phyloP scores from a whole-genome alignment of 2,113 vertebrate species.

The Eubucco bourcierii region DNA sequence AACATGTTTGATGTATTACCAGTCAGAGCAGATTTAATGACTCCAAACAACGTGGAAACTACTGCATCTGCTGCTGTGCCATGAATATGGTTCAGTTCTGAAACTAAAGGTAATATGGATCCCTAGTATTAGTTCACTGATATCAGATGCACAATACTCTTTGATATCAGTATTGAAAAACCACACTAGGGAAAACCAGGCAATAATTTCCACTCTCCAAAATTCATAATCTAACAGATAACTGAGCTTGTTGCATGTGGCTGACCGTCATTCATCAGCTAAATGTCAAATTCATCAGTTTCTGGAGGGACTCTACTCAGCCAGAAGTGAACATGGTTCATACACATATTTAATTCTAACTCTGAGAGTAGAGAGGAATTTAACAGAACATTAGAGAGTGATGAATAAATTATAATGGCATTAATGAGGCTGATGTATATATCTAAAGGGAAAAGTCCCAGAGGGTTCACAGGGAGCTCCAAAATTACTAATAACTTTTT shows the following conservation, averaged over 20 bases:
- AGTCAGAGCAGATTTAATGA: neutral
- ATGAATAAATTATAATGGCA: constrained; percentile 58
- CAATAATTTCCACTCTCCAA: neutral
- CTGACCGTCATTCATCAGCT: neutral
- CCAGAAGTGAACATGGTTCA: constrained; percentile 26
- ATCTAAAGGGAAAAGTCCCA: constrained; percentile 41
- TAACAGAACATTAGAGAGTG: constrained; percentile 50
- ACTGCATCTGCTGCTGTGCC: neutral
- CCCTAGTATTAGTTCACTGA: neutral
- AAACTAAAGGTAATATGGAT: neutral
- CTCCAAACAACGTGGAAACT: neutral
- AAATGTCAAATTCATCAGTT: neutral
- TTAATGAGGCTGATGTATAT: constrained; percentile 37
- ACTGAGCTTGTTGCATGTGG: neutral
- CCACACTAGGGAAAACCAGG: neutral
- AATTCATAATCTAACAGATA: neutral
- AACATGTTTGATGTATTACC: neutral
- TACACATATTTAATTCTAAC: constrained; percentile 33
- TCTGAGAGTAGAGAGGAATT: constrained; percentile 34
- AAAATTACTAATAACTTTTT: constrained; percentile 51
- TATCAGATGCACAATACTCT: neutral
- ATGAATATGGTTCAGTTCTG: neutral
- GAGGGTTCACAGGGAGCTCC: neutral
- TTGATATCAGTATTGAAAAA: neutral
- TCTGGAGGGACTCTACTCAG: constrained; percentile 1